phyloP scores from a whole-genome alignment of 2,888 invertebrate species.

The Eristalinus sepulchralis region DNA sequence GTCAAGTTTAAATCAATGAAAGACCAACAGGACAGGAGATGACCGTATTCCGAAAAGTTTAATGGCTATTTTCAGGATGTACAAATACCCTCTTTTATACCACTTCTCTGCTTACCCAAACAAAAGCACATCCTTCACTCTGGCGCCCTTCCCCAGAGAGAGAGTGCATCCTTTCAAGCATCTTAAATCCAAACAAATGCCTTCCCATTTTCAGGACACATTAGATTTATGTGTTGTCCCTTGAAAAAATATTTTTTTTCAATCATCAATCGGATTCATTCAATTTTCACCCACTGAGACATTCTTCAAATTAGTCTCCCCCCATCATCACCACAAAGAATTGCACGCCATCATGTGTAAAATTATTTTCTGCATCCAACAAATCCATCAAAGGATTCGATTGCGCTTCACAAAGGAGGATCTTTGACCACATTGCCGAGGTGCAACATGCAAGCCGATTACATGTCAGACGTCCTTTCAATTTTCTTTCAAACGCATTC shows the following conservation, averaged over 20 bases:
- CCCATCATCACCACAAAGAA: not conserved
- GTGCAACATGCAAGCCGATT: conserved; percentile 29
- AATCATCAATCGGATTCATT: not conserved
- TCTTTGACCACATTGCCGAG: not conserved
- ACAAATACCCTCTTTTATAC: too few species aligned
- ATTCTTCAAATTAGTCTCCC: not conserved
- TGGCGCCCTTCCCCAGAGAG: too few species aligned
- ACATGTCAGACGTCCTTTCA: not conserved
- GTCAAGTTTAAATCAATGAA: too few species aligned
- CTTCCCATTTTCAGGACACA: not conserved
- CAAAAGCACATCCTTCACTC: too few species aligned
- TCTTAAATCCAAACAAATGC: too few species aligned
- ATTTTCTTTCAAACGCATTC: conserved; percentile 32
- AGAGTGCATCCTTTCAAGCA: too few species aligned
- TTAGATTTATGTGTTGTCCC: not conserved
- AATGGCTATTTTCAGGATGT: too few species aligned
- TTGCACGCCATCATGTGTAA: not conserved
- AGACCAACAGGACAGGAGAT: too few species aligned
- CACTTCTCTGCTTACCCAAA: too few species aligned
- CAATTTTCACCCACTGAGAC: not conserved
- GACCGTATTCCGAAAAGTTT: too few species aligned
- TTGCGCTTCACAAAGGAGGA: not conserved
- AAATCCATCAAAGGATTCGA: conserved; percentile 18
- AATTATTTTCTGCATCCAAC: not conserved
- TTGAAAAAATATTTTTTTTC: not conserved